These are phyloP conservation scores for Drosophila burlai DNA, from an alignment of 1,140 invertebrate species.

Conservation along the genomic window DNA sequence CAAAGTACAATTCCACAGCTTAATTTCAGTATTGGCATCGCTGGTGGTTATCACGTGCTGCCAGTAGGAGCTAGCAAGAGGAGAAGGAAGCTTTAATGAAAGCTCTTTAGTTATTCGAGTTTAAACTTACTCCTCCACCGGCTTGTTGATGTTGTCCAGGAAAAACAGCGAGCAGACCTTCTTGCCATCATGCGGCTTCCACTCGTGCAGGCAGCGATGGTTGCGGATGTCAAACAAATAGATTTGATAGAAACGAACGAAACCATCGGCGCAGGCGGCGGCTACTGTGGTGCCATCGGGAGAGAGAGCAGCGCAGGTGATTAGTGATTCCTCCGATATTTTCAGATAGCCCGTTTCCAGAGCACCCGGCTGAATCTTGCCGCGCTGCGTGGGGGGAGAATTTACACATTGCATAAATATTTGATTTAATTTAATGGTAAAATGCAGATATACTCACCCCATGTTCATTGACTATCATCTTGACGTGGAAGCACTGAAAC, in stretches of 20 bases:
- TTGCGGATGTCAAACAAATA: slow-evolving; percentile 87
- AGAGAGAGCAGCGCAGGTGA: slow-evolving; percentile 95
- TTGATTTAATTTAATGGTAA: neutral
- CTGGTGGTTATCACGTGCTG: slow-evolving; percentile 96
- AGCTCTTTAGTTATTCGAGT: too few species aligned
- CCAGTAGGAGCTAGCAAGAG: slow-evolving; percentile 90
- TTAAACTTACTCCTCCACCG: slow-evolving; percentile 91
- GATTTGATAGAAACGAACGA: slow-evolving; percentile 96
- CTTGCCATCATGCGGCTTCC: slow-evolving; percentile 95
- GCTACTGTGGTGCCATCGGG: slow-evolving; percentile 97
- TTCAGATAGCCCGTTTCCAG: slow-evolving; percentile 88
- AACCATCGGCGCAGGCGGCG: slow-evolving; percentile 94
- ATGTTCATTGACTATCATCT: slow-evolving; percentile 72
- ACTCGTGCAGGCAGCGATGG: slow-evolving; percentile 94
- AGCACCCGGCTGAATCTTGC: slow-evolving; percentile 82
- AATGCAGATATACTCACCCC: slow-evolving; percentile 54
- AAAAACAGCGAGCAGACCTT: slow-evolving; percentile 95
- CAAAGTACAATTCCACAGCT: slow-evolving; percentile 97
- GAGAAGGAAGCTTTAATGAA: neutral
- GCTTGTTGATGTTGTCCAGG: slow-evolving; percentile 95
- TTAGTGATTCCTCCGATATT: slow-evolving; percentile 90
- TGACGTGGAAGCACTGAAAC: slow-evolving; percentile 78
- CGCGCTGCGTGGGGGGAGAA: slow-evolving; percentile 38
- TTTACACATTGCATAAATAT: neutral
- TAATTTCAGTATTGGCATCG: slow-evolving; percentile 95